Evolutionary conservation across 2,113 vertebrate species (phyloP).

Genomic region (Charina bottae): DNA sequence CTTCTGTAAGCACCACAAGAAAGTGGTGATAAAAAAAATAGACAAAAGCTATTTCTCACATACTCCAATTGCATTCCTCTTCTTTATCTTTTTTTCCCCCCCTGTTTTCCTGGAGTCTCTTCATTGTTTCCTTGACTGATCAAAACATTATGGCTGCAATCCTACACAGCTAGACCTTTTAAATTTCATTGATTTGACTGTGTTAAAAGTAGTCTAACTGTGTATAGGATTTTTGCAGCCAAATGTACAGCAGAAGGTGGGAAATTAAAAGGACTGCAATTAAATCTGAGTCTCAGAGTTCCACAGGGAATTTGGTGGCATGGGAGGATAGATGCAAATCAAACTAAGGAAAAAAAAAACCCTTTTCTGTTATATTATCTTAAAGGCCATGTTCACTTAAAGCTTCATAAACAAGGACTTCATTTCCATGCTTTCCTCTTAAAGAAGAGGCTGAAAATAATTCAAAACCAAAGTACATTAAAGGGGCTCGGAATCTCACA

Average conservation of each 20-base stretch:
- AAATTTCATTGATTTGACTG: not conserved
- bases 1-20: conserved; percentile 57
- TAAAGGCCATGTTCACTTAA: conserved; percentile 35
- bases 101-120: conserved; percentile 51
- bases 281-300: conserved; percentile 60
- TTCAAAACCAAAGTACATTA: not conserved
- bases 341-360: not conserved
- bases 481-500: not conserved
- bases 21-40: conserved; percentile 62
- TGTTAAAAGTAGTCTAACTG: not conserved
- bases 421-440: conserved; percentile 49
- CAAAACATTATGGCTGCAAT: conserved; percentile 66
- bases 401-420: conserved; percentile 60
- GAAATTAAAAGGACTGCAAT: conserved; percentile 64
- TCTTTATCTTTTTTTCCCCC: not conserved
- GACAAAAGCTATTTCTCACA: conserved; percentile 64
- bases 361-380: not conserved
- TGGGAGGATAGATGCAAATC: conserved; percentile 26
- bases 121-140: conserved; percentile 59
- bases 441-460: conserved; percentile 38
- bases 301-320: conserved; percentile 10
- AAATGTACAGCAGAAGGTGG: conserved; percentile 64
- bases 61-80: conserved; percentile 59
- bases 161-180: conserved; percentile 1
- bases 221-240: not conserved